These are phyloP conservation scores for Cossypha heuglini DNA, from an alignment of 2,797 vertebrate species.

Conservation along the genomic window DNA sequence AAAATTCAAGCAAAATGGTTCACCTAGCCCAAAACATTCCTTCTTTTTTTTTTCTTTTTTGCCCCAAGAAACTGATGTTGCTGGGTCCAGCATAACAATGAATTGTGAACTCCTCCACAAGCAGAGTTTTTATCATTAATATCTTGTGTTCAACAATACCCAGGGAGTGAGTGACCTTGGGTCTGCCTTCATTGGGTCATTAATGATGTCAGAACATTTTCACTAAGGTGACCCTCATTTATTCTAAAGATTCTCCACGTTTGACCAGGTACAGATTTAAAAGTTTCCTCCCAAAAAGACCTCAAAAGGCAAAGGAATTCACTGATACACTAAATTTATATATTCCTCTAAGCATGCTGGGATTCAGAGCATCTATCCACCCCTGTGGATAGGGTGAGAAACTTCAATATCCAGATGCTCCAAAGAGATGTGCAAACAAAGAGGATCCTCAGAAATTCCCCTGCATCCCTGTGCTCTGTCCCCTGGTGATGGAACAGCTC, in stretches of 20 bases:
- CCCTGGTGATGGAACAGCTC: not conserved
- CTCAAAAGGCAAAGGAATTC: not conserved
- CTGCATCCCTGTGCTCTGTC: not conserved
- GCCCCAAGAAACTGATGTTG: not conserved
- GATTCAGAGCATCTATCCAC: not conserved
- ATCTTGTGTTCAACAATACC: not conserved
- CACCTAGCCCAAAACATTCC: not conserved
- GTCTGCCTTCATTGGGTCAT: not conserved
- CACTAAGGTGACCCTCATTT: not conserved
- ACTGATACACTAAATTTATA: not conserved
- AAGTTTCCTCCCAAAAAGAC: not conserved
- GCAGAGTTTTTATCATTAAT: not conserved
- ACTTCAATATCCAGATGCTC: not conserved
- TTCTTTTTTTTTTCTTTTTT: not conserved
- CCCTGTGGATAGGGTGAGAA: not conserved
- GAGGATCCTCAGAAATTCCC: not conserved
- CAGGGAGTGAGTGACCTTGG: not conserved
- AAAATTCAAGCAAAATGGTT: not conserved
- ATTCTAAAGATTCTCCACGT: not conserved
- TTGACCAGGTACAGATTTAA: not conserved
- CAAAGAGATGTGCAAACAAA: not conserved
- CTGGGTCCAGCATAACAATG: not conserved
- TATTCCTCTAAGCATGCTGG: not conserved
- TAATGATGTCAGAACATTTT: not conserved
- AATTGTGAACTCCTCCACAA: not conserved